Conservation (phyloP, 2,888 invertebrate species). For the Syritta pipiens region DNA sequence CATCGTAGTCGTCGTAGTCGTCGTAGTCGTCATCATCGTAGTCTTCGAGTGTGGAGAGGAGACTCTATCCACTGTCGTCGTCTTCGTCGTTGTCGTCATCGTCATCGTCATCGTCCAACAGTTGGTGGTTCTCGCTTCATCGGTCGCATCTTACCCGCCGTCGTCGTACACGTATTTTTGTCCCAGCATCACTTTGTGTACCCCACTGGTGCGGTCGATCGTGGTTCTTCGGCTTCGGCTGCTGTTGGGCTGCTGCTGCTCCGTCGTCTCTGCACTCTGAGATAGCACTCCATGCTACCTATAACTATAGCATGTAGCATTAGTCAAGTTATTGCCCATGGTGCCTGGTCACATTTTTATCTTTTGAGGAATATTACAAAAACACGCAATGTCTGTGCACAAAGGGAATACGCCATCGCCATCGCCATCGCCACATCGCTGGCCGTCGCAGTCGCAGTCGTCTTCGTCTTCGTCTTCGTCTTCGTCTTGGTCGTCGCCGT, state of each 20-base stretch:
- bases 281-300: slow-evolving; percentile 59
- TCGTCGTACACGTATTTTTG: slow-evolving; percentile 43
- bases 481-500: slow-evolving; percentile 5
- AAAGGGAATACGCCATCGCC: slow-evolving; percentile 63
- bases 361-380: slow-evolving; percentile 79
- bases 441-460: slow-evolving; percentile 19
- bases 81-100: not conserved
- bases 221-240: slow-evolving; percentile 5
- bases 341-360: slow-evolving; percentile 78
- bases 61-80: slow-evolving; percentile 28
- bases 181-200: slow-evolving; percentile 46
- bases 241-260: slow-evolving; percentile 30
- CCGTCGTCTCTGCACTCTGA: slow-evolving; percentile 17
- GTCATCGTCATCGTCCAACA: too few species aligned
- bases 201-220: slow-evolving; percentile 9
- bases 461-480: slow-evolving; percentile 18
- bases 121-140: slow-evolving; percentile 51
- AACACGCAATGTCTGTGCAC: slow-evolving; percentile 78
- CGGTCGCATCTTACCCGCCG: slow-evolving; percentile 23
- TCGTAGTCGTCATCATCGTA: slow-evolving; percentile 7
- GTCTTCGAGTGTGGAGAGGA: slow-evolving; percentile 23
- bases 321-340: slow-evolving; percentile 71
- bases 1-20: slow-evolving; percentile 18
- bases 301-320: slow-evolving; percentile 67
- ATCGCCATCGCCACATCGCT: slow-evolving; percentile 29